Percentiles rank a stretch among this genome's conserved stretches.
Evolutionary conservation across 2,113 vertebrate genomes (phyloP).

Genomic region (Catharus fuscescens): DNA sequence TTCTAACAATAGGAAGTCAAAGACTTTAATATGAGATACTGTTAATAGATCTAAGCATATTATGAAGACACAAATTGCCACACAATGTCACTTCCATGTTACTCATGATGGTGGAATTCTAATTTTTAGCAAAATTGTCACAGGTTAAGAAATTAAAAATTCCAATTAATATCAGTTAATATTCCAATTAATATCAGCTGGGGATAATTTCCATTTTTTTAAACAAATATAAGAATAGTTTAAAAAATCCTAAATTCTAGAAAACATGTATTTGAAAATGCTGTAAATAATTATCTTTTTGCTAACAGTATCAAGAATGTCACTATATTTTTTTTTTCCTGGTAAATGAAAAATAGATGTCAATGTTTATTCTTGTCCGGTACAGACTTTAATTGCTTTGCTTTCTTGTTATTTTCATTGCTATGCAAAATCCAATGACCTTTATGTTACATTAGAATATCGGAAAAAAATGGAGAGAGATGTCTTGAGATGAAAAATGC

Average conservation of each 20-base stretch:
- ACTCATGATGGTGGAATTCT: not conserved
- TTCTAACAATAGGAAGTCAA: not conserved
- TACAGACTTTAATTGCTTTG: not conserved
- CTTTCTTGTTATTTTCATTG: not conserved
- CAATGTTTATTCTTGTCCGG: not conserved
- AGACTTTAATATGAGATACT: not conserved
- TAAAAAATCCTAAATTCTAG: not conserved
- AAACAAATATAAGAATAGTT: not conserved
- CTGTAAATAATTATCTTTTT: not conserved
- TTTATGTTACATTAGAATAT: slow-evolving; percentile 9
- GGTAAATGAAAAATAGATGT: not conserved
- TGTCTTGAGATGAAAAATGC: not conserved
- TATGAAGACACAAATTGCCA: not conserved
- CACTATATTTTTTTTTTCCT: not conserved
- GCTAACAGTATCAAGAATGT: not conserved
- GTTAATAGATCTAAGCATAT: not conserved
- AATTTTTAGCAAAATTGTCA: not conserved
- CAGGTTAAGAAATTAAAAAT: not conserved
- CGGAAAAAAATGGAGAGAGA: not conserved
- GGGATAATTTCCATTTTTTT: not conserved
- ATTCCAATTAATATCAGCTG: not conserved
- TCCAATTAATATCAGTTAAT: not conserved
- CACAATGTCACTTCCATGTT: not conserved
- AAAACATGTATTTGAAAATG: not conserved
- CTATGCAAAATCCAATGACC: not conserved